A percentile compares a stretch with the other conserved stretches of the same genome.
Evolutionary conservation across 2,113 vertebrate genomes (phyloP).

Genomic region (Pseudorasbora parva): DNA sequence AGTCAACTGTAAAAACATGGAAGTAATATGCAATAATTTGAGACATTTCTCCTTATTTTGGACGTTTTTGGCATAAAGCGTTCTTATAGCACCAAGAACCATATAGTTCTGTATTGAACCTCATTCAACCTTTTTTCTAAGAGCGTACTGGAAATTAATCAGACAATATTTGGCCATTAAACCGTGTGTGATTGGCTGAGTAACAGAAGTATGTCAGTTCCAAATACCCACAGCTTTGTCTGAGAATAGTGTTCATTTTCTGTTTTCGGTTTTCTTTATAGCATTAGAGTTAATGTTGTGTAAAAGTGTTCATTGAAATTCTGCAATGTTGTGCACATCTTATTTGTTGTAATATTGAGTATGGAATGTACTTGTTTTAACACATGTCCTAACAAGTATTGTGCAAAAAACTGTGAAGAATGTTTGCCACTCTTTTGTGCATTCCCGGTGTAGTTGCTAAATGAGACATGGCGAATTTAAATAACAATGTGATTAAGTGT

Average conservation of each 20-base stretch:
- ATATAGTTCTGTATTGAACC: no score
- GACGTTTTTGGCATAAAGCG: no score
- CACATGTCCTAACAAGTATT: constrained; percentile 27
- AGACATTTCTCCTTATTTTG: no score
- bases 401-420: constrained; percentile 8
- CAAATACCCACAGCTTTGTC: not conserved
- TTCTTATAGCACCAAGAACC: no score
- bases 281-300: not conserved
- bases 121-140: no score
- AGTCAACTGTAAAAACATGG: no score
- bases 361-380: not conserved
- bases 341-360: constrained; percentile 2
- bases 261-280: not conserved
- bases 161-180: no score
- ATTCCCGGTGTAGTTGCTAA: constrained; percentile 58
- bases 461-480: constrained; percentile 66
- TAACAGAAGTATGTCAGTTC: not conserved
- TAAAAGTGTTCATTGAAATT: not conserved
- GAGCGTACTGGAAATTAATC: no score
- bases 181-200: not conserved
- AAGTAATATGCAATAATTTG: no score
- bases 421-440: constrained; percentile 38
- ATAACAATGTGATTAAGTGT: constrained; percentile 65
- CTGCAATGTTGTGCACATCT: not conserved
- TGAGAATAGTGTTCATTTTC: not conserved